These are phyloP conservation scores for Tinea semifulvella DNA, from an alignment of 2,888 invertebrate species.

Conservation along the genomic window DNA sequence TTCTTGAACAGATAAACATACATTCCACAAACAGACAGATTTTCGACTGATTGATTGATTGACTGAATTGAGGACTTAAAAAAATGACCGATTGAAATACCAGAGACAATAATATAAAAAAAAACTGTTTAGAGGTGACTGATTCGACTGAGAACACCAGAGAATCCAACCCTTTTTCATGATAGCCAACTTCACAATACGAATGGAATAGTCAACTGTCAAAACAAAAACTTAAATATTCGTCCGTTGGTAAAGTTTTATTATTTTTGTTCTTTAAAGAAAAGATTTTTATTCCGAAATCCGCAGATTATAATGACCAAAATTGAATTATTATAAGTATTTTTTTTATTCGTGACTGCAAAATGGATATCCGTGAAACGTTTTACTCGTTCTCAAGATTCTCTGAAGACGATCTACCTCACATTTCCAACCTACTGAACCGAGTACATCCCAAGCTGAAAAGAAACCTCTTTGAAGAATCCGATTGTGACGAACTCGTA, in stretches of 20 bases:
- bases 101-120: conserved; percentile 7
- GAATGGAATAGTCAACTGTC: too few relatives aligned
- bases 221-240: too few relatives aligned
- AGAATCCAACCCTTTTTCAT: neutral
- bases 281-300: too few relatives aligned
- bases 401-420: conserved; percentile 4
- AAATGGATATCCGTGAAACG: conserved; percentile 5
- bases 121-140: too few relatives aligned
- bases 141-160: too few relatives aligned
- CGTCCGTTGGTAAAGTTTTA: too few relatives aligned
- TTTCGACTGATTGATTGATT: conserved; percentile 3
- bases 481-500: conserved; percentile 47
- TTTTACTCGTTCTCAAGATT: conserved; percentile 4
- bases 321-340: too few relatives aligned
- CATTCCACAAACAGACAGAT: neutral
- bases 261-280: too few relatives aligned
- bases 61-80: conserved; percentile 1
- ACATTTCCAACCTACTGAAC: neutral
- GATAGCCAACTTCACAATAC: too few relatives aligned
- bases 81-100: neutral
- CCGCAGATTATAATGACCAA: too few relatives aligned
- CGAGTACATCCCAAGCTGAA: neutral
- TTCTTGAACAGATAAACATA: neutral
- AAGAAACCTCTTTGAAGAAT: conserved; percentile 21
- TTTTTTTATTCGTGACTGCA: too few relatives aligned